Evolutionary conservation across 2,797 vertebrate species (phyloP), one percentile per base, ranked within the genome.

Genomic region (Tenualosa ilisha): DNA sequence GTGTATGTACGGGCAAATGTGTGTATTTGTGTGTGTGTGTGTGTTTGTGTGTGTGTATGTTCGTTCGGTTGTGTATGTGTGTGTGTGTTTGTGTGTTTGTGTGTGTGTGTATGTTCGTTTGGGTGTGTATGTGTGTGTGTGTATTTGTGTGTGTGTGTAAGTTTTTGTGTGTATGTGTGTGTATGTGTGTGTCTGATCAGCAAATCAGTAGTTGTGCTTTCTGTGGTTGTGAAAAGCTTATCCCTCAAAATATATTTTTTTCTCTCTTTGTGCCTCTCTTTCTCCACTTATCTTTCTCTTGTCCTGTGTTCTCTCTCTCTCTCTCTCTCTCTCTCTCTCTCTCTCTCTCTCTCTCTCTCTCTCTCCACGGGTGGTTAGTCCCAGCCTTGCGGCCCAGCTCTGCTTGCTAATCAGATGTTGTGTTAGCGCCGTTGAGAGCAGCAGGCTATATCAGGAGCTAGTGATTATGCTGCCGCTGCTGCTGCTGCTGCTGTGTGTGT

Each of bases 371-470:
- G 59, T 63, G 59, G 59, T 63, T 63, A 63, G 56, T 59, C 56
- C 56, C 56, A 59, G 56, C 56, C 56, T 20, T 4, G 12, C 53
- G 17, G 56, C 20, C 20, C 17, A 20, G 56, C 56, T 63, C 59
- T 63, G 59, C 59, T 63, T 24, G 59, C 59, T 63, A 63, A 63
- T 63, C 59, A 63, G 59, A 63, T 63, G 59, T 63, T 63, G 59
- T 63, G 59, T 63, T 63, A 59, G 56, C 20, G 17, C 17, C 1
- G n/a, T 65, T n/a, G 56, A 5, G 79, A 83, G 49, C 83, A 11
- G 56, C 56, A 31, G 26, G 86, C 86, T 88, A 63, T 86, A 88
- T 85, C 11, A 82, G 81, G 43, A 37, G n/a, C 59, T 51, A 86
- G n/a, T 81, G 22, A 84, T 6, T 49, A 11, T n/a, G 53, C 24